Conservation (phyloP, 2,797 vertebrate genomes). For the Siniperca obscura region DNA sequence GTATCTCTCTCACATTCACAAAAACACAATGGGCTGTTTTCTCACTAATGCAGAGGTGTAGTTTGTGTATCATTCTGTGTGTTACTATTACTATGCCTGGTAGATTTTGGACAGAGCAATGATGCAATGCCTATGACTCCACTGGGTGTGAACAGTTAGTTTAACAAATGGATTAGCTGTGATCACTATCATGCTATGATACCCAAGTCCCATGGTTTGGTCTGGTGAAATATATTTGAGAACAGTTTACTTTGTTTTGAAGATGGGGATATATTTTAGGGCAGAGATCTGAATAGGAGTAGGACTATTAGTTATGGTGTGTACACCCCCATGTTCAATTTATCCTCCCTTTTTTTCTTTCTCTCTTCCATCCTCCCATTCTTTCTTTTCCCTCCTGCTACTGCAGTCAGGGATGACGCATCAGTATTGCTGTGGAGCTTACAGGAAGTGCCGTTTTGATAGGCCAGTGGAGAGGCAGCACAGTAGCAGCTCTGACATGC, state of each 20-base stretch:
- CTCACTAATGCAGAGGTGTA: conserved; percentile 32
- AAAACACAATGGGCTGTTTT: conserved; percentile 27
- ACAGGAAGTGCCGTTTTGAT: conserved; percentile 83
- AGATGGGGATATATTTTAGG: not conserved
- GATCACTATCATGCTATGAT: conserved; percentile 11
- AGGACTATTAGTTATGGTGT: conserved; percentile 17
- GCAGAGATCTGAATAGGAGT: conserved; percentile 9
- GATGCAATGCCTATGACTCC: conserved; percentile 70
- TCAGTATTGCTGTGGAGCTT: conserved; percentile 78
- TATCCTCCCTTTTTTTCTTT: conserved; percentile 36
- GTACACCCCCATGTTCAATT: conserved; percentile 15
- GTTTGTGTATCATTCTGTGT: conserved; percentile 44
- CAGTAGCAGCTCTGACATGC: conserved; percentile 81
- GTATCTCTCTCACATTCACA: not conserved
- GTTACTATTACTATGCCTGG: conserved; percentile 49
- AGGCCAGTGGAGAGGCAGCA: conserved; percentile 72
- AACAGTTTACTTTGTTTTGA: conserved; percentile 22
- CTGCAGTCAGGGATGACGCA: conserved; percentile 86
- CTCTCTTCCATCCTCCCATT: conserved; percentile 58
- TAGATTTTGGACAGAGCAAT: conserved; percentile 61
- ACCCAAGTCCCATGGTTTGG: not conserved
- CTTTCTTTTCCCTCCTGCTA: conserved; percentile 57
- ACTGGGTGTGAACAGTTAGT: conserved; percentile 61
- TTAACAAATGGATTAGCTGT: conserved; percentile 42
- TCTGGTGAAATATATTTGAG: not conserved